Base-by-base conservation (phyloP, 2,888 invertebrate genomes). In the Stratiomys singularior region DNA sequence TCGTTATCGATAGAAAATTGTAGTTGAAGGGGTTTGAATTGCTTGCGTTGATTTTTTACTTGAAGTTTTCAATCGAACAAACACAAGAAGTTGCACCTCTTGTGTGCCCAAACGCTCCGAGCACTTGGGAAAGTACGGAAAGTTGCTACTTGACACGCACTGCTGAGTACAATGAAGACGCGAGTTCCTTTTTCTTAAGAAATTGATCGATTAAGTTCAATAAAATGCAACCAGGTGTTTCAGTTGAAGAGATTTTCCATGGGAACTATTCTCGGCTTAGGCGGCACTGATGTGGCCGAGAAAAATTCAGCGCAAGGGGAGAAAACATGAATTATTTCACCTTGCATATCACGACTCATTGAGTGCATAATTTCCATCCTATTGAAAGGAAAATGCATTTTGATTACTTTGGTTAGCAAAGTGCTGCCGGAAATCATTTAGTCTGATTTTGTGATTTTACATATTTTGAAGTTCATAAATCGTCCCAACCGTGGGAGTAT, bases 131-230 rank as follows among this genome's bases (percentile, higher is more conserved):
- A 23, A 52, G 9, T 47, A 18, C 46, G 13, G 23, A n/a, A 21
- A 21, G 25, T 21, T 15, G 44, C 74, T 72, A 74, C 74, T 79
- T 67, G 72, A 74, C 79, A 79, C 79, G 79, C 58, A 72, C 69
- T 60, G 64, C 25, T 77, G 77, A 77, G 64, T 47, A 72, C 72
- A 71, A 44, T 64, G 44, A 77, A 79, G 74, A 72, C 60, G 58
- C 67, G 71, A 77, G 58, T 74, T 74, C 69, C 77, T 76, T 56
- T 30, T 71, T 37, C 63, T 71, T 78, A 76, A 71, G 77, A 72
- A 79, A 79, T 77, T 72, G 77, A 79, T 79, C 79, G 76, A 79
- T 79, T 79, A 79, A 77, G 67, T 60, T 56, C 77, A 74, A 77
- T 79, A 79, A 79, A 74, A 74, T 74, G 79, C 74, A 46, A 30